phyloP scores from a whole-genome alignment of 37 sponge, comb jelly and placozoan species.

The Ephydatia muelleri region DNA sequence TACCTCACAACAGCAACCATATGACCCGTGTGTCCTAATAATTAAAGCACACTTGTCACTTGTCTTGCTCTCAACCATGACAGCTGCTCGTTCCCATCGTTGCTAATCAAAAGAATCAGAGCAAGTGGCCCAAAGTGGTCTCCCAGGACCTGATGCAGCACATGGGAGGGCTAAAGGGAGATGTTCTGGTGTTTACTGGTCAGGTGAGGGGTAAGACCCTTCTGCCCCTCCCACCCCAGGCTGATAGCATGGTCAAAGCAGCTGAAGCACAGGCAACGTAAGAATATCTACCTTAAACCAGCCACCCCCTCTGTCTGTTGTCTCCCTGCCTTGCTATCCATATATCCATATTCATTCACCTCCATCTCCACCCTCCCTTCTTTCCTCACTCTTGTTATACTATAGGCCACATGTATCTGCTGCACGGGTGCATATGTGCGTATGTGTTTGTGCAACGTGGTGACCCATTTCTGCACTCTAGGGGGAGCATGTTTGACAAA shows the following conservation, averaged over 20 bases:
- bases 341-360: too few relatives aligned
- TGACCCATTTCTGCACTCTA: too few relatives aligned
- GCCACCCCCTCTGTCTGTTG: too few relatives aligned
- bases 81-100: constrained; percentile 91
- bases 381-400: too few relatives aligned
- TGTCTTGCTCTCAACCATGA: background rate
- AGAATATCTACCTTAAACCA: too few relatives aligned
- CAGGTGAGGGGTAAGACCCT: constrained; percentile 97
- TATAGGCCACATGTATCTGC: too few relatives aligned
- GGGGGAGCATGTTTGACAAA: constrained; percentile 76
- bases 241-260: constrained; percentile 68
- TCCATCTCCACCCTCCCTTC: too few relatives aligned
- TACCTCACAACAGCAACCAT: too few relatives aligned
- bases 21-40: too few relatives aligned
- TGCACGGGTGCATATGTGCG: too few relatives aligned
- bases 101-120: constrained; percentile 73
- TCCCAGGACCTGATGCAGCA: constrained; percentile 88
- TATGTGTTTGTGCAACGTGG: too few relatives aligned
- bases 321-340: too few relatives aligned
- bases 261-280: constrained; percentile 2
- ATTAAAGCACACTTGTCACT: background rate
- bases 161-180: constrained; percentile 85
- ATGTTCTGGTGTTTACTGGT: constrained; percentile 90
- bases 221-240: constrained; percentile 88
- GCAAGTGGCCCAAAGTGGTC: constrained; percentile 91